phyloP scores from a whole-genome alignment of 2,888 invertebrate species.

The Tridacna crocea region DNA sequence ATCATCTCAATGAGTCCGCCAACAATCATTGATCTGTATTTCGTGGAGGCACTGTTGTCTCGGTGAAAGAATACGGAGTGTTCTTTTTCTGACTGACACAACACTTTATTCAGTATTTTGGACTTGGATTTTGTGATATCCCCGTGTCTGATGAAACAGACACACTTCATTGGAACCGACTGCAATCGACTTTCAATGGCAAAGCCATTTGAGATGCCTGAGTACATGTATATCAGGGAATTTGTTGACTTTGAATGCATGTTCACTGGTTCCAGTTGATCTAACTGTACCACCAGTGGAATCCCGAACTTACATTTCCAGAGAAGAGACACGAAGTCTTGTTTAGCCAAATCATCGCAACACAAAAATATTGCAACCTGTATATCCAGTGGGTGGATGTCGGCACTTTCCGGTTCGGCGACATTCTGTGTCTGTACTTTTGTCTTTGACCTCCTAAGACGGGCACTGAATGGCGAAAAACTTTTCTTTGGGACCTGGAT shows the following conservation, averaged over 20 bases:
- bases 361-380: constrained; percentile 25
- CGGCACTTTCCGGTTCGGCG: not conserved
- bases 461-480: too few species aligned
- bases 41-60: constrained; percentile 22
- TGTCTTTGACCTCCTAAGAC: too few species aligned
- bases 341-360: constrained; percentile 31
- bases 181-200: not conserved
- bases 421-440: too few species aligned
- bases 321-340: constrained; percentile 24
- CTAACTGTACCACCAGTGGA: too few species aligned
- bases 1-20: constrained; percentile 22
- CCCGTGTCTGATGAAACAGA: constrained; percentile 20
- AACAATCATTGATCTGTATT: not conserved
- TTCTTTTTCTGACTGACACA: constrained; percentile 22
- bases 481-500: too few species aligned
- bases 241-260: too few species aligned
- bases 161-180: not conserved
- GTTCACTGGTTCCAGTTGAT: too few species aligned
- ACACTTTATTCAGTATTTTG: not conserved
- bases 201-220: too few species aligned
- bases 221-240: too few species aligned
- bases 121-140: constrained; percentile 20
- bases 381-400: constrained; percentile 33
- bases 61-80: constrained; percentile 34
- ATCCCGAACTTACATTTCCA: constrained; percentile 33